These are phyloP conservation scores for Coleophora deauratella DNA, from an alignment of 2,888 invertebrate genomes.

Conservation along the genomic window DNA sequence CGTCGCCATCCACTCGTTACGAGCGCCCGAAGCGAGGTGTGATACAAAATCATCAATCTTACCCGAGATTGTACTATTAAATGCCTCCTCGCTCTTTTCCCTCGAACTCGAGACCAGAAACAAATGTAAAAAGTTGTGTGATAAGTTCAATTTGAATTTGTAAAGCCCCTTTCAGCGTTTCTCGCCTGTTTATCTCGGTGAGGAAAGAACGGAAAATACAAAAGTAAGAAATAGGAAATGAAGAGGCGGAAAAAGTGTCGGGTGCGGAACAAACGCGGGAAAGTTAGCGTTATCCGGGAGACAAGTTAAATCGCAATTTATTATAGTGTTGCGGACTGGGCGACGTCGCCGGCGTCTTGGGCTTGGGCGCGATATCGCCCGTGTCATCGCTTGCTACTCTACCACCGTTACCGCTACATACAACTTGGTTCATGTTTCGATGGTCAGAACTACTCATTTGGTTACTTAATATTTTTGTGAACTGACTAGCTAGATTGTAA, in stretches of 20 bases:
- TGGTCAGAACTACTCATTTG: too few relatives aligned
- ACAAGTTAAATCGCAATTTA: slow-evolving; percentile 75
- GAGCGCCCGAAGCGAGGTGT: slow-evolving; percentile 73
- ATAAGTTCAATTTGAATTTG: slow-evolving; percentile 76
- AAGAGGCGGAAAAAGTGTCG: slow-evolving; percentile 74
- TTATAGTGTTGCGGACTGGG: slow-evolving; percentile 65
- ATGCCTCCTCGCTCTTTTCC: slow-evolving; percentile 72
- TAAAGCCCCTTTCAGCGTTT: slow-evolving; percentile 74
- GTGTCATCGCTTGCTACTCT: slow-evolving; percentile 13
- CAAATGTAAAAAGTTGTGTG: slow-evolving; percentile 75
- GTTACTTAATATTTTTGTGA: too few relatives aligned
- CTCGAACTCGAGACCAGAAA: slow-evolving; percentile 71
- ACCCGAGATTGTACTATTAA: slow-evolving; percentile 73
- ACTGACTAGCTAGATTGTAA: too few relatives aligned
- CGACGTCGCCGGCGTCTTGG: slow-evolving; percentile 22
- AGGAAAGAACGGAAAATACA: slow-evolving; percentile 71
- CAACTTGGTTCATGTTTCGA: too few relatives aligned
- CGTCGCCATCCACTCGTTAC: slow-evolving; percentile 70
- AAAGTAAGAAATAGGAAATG: slow-evolving; percentile 75
- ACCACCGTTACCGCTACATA: too few relatives aligned
- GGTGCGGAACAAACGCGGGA: slow-evolving; percentile 70
- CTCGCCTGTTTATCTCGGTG: slow-evolving; percentile 72
- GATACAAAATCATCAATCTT: slow-evolving; percentile 75
- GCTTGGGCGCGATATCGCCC: slow-evolving; percentile 21
- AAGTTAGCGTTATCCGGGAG: slow-evolving; percentile 73